phyloP scores from a whole-genome alignment of 2,888 invertebrate species.

The Lithophane ornitopus region DNA sequence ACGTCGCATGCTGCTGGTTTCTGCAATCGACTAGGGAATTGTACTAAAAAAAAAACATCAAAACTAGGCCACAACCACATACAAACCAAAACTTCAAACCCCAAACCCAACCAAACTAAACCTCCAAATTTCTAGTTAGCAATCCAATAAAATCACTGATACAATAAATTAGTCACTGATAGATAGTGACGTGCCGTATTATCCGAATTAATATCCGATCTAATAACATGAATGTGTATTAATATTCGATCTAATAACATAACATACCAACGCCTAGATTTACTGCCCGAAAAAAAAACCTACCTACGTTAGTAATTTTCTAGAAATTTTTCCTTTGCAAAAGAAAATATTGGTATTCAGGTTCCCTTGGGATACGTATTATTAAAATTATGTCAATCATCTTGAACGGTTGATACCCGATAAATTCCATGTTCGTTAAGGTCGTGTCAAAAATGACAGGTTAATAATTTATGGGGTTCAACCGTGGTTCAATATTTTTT shows the following conservation, averaged over 20 bases:
- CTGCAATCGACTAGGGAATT: too few relatives aligned
- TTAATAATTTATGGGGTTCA: slow-evolving; percentile 35
- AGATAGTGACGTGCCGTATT: not conserved
- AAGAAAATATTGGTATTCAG: slow-evolving; percentile 32
- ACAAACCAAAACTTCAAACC: not conserved
- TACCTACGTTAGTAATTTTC: not conserved
- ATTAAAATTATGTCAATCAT: slow-evolving; percentile 58
- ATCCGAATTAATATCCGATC: not conserved
- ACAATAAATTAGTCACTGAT: not conserved
- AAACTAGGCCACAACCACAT: not conserved
- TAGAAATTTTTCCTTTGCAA: not conserved
- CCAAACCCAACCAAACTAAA: not conserved
- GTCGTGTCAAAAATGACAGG: slow-evolving; percentile 28
- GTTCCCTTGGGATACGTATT: slow-evolving; percentile 25
- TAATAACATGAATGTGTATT: not conserved
- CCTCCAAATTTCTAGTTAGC: not conserved
- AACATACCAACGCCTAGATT: not conserved
- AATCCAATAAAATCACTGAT: not conserved
- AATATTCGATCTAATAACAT: not conserved
- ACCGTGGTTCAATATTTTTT: slow-evolving; percentile 10
- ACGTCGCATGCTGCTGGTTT: too few relatives aligned
- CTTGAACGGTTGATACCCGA: slow-evolving; percentile 36
- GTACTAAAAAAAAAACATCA: not conserved
- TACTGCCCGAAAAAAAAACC: not conserved
- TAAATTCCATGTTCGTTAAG: slow-evolving; percentile 34